Evolutionary conservation across 2,113 vertebrate genomes (phyloP), one percentile per base, ranked within the genome.

Genomic region (Muntiacus reevesi): DNA sequence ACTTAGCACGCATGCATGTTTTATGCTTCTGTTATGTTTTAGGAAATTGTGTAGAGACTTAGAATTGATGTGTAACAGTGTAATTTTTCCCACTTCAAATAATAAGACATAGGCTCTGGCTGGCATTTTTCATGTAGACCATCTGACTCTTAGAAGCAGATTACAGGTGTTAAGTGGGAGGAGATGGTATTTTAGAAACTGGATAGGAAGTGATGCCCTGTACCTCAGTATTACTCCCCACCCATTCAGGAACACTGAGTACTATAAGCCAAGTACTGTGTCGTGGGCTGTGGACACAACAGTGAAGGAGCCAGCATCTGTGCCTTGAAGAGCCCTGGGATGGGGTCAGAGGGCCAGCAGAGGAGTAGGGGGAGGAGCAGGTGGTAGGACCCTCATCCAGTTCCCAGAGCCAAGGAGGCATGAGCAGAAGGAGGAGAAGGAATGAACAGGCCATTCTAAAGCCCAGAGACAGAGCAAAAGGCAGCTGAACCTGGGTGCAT

Each of bases 81-180:
- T 85, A 64, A 96, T 87, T 95, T 97, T 95, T 79, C 64, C 74
- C 64, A 43, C 45, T 94, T 96, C 60, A n/a, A 94, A 88, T 94
- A 97, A 94, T 23, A 82, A 40, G 52, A 94, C 96, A 85, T 57
- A 36, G 47, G 74, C 16, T 87, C 45, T 47, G 2, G 30, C 76
- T 88, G 87, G 52, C 95, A 87, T 94, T 97, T 43, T 92, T 87
- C 40, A 33, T 43, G 2, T 71, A 92, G 55, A 86, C 86, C 55
- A 45, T 87, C n/a, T 94, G 57, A 90, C 67, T 94, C 86, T 92
- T 55, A 81, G n/a, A 40, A 92, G 47, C 43, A 13, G 59, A 50
- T 95, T 95, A 54, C 84, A 54, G 67, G 64, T n/a, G 36, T 76
- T 67, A 88, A 88, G 28, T 67, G 67, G 88, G 60, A 95, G 8